A percentile compares a stretch with the other conserved stretches of the same genome.
Evolutionary conservation across 2,888 invertebrate genomes (phyloP).

Genomic region (Archaeoteleia sp.): DNA sequence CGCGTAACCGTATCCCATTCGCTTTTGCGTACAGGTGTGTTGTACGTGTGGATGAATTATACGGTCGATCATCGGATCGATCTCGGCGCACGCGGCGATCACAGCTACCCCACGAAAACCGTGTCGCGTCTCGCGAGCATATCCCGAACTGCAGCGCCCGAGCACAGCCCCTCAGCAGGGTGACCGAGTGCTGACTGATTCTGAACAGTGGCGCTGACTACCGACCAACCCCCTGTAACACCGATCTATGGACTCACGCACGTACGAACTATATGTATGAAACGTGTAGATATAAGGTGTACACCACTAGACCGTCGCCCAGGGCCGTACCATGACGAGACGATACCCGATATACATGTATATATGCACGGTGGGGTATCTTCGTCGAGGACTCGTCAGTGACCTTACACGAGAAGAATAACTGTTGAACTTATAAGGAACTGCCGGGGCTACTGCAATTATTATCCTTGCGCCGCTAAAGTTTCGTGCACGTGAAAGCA

Average conservation of each 20-base stretch:
- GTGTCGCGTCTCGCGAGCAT: conserved; percentile 28
- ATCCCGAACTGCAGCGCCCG: conserved; percentile 34
- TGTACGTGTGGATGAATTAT: conserved; percentile 34
- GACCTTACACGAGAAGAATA: conserved; percentile 48
- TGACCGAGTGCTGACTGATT: conserved; percentile 53
- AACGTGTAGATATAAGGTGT: conserved; percentile 43
- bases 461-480: conserved; percentile 19
- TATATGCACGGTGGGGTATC: conserved; percentile 29
- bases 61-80: conserved; percentile 48
- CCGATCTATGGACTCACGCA: conserved; percentile 48
- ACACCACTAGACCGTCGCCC: conserved; percentile 38
- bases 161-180: conserved; percentile 49
- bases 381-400: conserved; percentile 14
- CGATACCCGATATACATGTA: conserved; percentile 42
- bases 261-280: conserved; percentile 24
- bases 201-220: conserved; percentile 50
- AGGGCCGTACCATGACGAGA: conserved; percentile 52
- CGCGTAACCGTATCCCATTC: not conserved
- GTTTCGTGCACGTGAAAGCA: conserved; percentile 18
- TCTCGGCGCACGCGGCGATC: conserved; percentile 47
- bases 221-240: conserved; percentile 46
- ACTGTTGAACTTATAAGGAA: conserved; percentile 39
- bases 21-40: not conserved
- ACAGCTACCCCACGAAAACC: conserved; percentile 31
- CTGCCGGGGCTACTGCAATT: conserved; percentile 14